Evolutionary conservation across 2,888 invertebrate species (phyloP), one percentile per base, ranked within the genome.

Genomic region (Synanthedon tipuliformis): DNA sequence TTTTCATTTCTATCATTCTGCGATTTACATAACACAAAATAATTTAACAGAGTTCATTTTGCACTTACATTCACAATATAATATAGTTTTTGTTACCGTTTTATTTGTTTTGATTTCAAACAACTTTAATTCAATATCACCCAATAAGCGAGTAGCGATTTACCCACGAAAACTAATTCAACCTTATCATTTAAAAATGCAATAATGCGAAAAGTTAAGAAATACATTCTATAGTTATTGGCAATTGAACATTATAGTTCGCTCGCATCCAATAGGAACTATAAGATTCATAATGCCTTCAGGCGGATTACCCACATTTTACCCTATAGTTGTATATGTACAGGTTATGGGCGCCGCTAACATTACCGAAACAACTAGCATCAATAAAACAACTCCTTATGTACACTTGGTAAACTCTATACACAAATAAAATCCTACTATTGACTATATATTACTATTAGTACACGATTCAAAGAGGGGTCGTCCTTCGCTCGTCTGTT

Each of bases 21-120:
- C 83, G 80, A 81, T 85, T 84, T 86, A 86, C 83, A 85, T 88
- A 88, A 88, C 87, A 86, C 88, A 88, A 88, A 88, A 88, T 88
- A 88, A 88, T 88, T 88, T 88, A 88, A 88, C 85, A 81, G 82
- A 83, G 82, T 87, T 81, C 85, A 83, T 83, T 82, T 86, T 84
- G 84, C 85, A 85, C 84, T 86, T 83, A 84, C 82, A 88, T 86
- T 83, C 87, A 86, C 81, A 86, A 81, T 85, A 84, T 81, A 84
- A 73, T 78, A 78, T 70, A 72, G 84, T 82, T 69, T 75, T 69
- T 73, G 81, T 81, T 81, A 81, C 81, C 68, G 71, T 74, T 74
- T 73, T 75, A 77, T 73, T 77, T 34, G 34, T 77, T 23, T 80
- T 75, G 77, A 77, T 75, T 75, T 77, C 74, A 78, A 80, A 81